Evolutionary conservation across 2,113 vertebrate genomes (phyloP), one percentile per base, ranked within the genome.

Genomic region (Trichechus manatus): DNA sequence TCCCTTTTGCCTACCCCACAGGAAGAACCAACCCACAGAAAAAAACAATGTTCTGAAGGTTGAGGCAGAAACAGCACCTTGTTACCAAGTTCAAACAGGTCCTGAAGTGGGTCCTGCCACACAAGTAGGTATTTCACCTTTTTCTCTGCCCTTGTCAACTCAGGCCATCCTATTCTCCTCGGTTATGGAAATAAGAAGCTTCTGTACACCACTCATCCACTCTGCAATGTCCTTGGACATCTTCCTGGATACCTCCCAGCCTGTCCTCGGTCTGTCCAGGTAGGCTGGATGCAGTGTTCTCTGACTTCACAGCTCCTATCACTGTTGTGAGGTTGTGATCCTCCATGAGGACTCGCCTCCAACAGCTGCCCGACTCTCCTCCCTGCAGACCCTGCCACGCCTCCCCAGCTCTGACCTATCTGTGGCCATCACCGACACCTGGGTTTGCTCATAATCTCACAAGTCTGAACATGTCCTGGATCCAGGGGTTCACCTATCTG

Each of bases 261-360:
- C 91, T 33, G 82, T 53, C 36, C 39, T 82, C 79, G 6, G 29
- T 74, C 44, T 95, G 70, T 44, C 44, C 29, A 25, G 13, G 9
- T 3, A 0, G 5, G 80, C 31, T 68, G 53, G 10, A 29, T 8
- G 4, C 0, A 3, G n/a, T 0, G 0, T 7, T 39, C 17, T 84
- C 83, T n/a, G 27, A 80, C 9, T 72, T 81, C 77, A 50, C 14
- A 47, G 82, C 17, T 87, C 59, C 6, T 0, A 19, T 33, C 9
- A 72, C 29, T 81, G 75, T 9, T 17, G n/a, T 42, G 92, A 68
- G 10, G 25, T 1, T 39, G 31, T 6, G 22, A 61, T 4, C 72
- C 72, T 91, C 53, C 53, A 14, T 10, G 56, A 72, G 1, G 1
- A 70, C 6, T 25, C 1, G 0, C 63, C 77, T 50, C 42, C 17